phyloP scores from a whole-genome alignment of 2,888 invertebrate species.

The Cerastis rubricosa region DNA sequence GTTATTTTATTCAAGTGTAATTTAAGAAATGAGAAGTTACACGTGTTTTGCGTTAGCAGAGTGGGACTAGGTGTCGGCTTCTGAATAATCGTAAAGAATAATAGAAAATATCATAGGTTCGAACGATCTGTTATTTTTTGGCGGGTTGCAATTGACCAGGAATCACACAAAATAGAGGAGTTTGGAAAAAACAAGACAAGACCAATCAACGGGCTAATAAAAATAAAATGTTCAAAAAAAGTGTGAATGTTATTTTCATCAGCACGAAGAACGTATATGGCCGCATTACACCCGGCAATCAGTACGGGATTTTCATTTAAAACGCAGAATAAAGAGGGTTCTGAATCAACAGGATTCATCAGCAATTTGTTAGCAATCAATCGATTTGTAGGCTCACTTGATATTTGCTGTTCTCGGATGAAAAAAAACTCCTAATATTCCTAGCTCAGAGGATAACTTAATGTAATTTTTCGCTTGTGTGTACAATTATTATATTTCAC shows the following conservation, averaged over 20 bases:
- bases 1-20: constrained; percentile 16
- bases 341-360: not conserved
- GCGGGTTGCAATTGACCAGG: not conserved
- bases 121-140: not conserved
- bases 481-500: constrained; percentile 26
- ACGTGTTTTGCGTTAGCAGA: not conserved
- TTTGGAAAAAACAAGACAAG: not conserved
- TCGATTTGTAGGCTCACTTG: constrained; percentile 1
- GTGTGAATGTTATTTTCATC: not conserved
- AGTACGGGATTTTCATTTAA: not conserved
- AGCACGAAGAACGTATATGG: not conserved
- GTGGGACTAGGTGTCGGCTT: not conserved
- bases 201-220: not conserved
- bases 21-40: constrained; percentile 18
- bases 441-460: not conserved
- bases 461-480: constrained; percentile 19
- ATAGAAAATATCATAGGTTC: not conserved
- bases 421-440: not conserved
- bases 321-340: not conserved
- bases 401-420: not conserved
- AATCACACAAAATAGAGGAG: not conserved
- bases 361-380: constrained; percentile 29
- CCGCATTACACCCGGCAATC: not conserved
- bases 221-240: not conserved
- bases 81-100: not conserved